These are phyloP conservation scores for Dipodomys stephensi DNA, from an alignment of 2,113 vertebrate species.

Conservation along the genomic window DNA sequence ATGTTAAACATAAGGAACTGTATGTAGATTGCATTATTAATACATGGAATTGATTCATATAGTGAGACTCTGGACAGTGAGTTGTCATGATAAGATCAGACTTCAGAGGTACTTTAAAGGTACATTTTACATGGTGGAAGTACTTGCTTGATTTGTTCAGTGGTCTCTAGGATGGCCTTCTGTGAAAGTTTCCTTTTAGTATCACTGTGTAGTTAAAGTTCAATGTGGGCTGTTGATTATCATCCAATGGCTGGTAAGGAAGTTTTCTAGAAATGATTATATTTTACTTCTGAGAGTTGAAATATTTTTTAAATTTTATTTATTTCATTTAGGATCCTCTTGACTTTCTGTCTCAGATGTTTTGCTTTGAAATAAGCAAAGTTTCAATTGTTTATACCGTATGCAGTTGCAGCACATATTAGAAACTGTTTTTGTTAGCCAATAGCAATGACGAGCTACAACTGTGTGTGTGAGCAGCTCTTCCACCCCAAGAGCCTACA, in stretches of 20 bases:
- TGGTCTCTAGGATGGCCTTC: background rate
- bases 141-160: background rate
- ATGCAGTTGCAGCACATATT: too few species aligned
- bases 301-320: background rate
- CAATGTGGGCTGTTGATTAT: background rate
- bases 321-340: background rate
- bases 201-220: background rate
- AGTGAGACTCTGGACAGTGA: background rate
- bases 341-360: background rate
- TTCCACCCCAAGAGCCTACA: too few species aligned
- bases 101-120: background rate
- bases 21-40: too few species aligned
- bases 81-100: background rate
- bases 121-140: background rate
- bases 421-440: background rate
- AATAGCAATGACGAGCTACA: background rate
- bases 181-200: background rate
- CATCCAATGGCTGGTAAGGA: background rate
- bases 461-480: too few species aligned
- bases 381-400: too few species aligned
- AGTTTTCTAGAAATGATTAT: background rate
- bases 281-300: background rate
- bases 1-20: too few species aligned
- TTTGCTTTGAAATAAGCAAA: background rate
- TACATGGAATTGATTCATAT: too few species aligned